Evolutionary conservation across 2,888 invertebrate species (phyloP), one percentile per base, ranked within the genome.

Genomic region (Parapristionchus giblindavisi): DNA sequence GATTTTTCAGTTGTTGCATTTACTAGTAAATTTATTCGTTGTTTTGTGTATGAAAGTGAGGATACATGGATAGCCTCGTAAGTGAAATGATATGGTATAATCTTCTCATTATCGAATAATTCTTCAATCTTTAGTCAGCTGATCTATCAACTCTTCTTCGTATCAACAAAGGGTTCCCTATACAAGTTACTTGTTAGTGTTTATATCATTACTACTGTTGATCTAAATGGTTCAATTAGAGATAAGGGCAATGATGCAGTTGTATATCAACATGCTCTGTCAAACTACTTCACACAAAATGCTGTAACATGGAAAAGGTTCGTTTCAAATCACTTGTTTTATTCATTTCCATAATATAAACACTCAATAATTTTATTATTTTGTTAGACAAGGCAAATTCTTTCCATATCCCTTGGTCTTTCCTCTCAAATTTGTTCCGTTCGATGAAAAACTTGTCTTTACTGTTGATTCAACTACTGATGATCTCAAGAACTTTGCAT

Each of bases 371-470:
- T 4, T 3, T 5, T 60, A 60, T 60, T 48, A n/a, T 1, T 21
- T 40, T n/a, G 52, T 78, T 80, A 83, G 83, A 52, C 78, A 79
- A 60, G 77, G 75, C 38, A 82, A 83, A 54, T 61, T 70, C 14
- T 82, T 82, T 27, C 83, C 82, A 0, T 79, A 80, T 71, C 79
- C 79, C 11, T 51, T 82, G 24, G 77, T 77, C 14, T 79, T 84
- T 52, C 79, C 82, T 4, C 66, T 84, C 60, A 81, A 78, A 48
- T 84, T 84, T 63, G 81, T 83, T 24, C 79, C 80, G 0, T 86
- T 78, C 75, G 80, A 81, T n/a, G 82, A 83, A 8, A 71, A 75
- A 58, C 58, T 78, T 11, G 79, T 83, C 58, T 83, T 82, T 58
- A 78, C 77, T 56, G 75, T 80, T 24, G 75, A 78, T 43, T 73